Percentiles rank a stretch among this genome's conserved stretches.
phyloP scores from a whole-genome alignment of 2,888 invertebrate genomes.

The Anthophora plumipes region DNA sequence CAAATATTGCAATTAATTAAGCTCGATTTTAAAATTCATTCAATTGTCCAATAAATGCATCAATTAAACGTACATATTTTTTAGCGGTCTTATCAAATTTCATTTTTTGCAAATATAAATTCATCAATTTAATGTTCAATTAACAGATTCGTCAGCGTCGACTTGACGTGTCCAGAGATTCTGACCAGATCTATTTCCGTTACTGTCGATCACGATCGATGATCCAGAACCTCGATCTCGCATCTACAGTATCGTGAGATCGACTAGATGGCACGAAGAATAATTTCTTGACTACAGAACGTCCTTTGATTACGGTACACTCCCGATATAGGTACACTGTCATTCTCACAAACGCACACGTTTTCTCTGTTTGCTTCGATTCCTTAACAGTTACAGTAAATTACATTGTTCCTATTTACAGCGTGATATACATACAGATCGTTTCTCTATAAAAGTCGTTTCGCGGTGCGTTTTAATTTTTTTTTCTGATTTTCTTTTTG shows the following conservation, averaged over 20 bases:
- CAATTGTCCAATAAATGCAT: neutral
- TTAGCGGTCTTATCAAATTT: neutral
- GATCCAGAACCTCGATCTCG: conserved; percentile 21
- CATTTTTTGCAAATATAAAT: neutral
- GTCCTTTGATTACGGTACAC: conserved; percentile 48
- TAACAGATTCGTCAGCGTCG: neutral
- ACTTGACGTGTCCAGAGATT: neutral
- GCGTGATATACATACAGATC: conserved; percentile 68
- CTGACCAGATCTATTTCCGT: conserved; percentile 12
- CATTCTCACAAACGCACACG: conserved; percentile 17
- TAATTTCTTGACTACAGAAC: conserved; percentile 46
- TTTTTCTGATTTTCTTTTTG: neutral
- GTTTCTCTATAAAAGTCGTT: conserved; percentile 69
- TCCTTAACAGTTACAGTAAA: conserved; percentile 62
- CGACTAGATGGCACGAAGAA: conserved; percentile 61
- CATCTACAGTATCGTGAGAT: conserved; percentile 27
- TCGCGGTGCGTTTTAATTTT: conserved; percentile 40
- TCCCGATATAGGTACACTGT: conserved; percentile 31
- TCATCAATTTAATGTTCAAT: neutral
- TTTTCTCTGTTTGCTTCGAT: conserved; percentile 17
- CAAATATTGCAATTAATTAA: neutral
- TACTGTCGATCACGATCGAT: conserved; percentile 39
- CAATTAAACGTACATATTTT: neutral
- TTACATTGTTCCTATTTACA: conserved; percentile 68
- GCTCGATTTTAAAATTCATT: too few species aligned